Percentiles rank a stretch among this genome's conserved stretches.
phyloP scores from a whole-genome alignment of 2,888 invertebrate genomes.

The Clivina fossor region DNA sequence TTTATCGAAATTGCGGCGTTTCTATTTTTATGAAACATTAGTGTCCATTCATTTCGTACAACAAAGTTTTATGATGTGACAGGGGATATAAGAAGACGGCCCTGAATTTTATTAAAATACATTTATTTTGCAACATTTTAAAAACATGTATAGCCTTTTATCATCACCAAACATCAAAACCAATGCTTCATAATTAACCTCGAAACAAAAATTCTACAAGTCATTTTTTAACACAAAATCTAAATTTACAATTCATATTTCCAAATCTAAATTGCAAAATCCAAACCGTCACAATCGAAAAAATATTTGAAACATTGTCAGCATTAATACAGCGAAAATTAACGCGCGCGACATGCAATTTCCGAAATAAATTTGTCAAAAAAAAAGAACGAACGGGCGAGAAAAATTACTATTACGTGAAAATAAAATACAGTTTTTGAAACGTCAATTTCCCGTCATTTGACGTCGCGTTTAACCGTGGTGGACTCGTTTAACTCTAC shows the following conservation, averaged over 20 bases:
- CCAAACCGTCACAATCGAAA: no score
- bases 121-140: no score
- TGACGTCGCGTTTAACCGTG: background rate
- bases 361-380: conserved; percentile 12
- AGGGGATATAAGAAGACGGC: no score
- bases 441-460: conserved; percentile 18
- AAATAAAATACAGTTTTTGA: conserved; percentile 15
- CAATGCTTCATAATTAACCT: background rate
- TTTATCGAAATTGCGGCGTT: no score
- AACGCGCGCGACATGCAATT: conserved; percentile 5
- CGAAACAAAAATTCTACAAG: background rate
- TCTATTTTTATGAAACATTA: no score
- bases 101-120: no score
- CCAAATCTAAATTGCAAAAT: background rate
- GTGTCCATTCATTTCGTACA: no score
- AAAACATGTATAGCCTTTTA: no score
- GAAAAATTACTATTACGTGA: background rate
- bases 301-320: background rate
- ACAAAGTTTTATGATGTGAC: no score
- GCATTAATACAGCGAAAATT: background rate
- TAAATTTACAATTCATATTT: background rate
- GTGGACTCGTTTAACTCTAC: background rate
- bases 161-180: no score
- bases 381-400: no score
- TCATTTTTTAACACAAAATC: background rate